Base-by-base conservation (phyloP, 2,888 invertebrate species). In the Drosophila tripunctata region DNA sequence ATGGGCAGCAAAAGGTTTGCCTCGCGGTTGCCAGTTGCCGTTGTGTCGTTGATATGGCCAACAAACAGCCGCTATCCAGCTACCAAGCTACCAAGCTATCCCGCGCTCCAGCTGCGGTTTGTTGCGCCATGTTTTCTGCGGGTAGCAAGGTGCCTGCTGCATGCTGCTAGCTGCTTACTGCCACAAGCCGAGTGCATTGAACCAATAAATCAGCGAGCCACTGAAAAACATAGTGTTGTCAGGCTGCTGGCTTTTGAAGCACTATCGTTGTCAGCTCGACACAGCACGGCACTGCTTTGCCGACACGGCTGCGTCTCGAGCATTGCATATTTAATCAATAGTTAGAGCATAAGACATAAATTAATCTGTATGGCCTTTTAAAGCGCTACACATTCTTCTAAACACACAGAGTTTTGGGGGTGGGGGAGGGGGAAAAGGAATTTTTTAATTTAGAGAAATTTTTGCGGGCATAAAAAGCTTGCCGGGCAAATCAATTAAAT, bases 401-500 rank as follows among this genome's bases (percentile, higher is more conserved):
- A 12, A 1, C 5, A 21, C 1, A 2, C 15, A n/a, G n/a, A n/a
- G n/a, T n/a, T 10, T 27, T 27, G 8, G 10, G 8, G 5, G 10
- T 8, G 27, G 27, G 10, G 27, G 10, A 2, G 27, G 27, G 7
- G 35, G 36, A 56, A 56, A 71, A 64, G 64, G 71, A 74, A 74
- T 72, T 82, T 82, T 81, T 84, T 81, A 84, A 82, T 81, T 84
- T 82, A 38, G 61, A 57, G 38, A 62, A 76, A 78, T 84, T 82
- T 66, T 71, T 78, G 78, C 52, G 76, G 81, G 57, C 70, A 70
- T 80, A 83, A 80, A 80, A 83, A 58, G 31, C 33, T 30, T 33
- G 84, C 67, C 63, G 66, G 73, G 68, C 81, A 86, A 83, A 85
- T 85, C 84, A 85, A 85, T 85, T 85, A 85, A 85, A 85, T 85